A percentile compares a stretch with the other conserved stretches of the same genome.
Conservation (phyloP, 2,113 vertebrate genomes). For the Hippoglossus stenolepis region DNA sequence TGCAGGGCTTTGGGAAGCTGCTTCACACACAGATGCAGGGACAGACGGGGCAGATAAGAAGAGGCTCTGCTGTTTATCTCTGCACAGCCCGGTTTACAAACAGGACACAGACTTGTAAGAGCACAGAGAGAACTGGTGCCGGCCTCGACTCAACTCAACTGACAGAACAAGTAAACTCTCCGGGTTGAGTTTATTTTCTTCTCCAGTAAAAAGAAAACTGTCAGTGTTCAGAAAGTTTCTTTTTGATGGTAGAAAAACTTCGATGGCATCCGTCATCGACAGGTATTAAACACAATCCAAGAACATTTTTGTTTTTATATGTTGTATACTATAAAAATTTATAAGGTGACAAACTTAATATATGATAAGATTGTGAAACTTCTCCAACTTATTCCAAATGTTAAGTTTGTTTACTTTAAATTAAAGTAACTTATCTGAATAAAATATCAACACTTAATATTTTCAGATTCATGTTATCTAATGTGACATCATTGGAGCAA, state of each 20-base stretch:
- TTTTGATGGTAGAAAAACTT: neutral
- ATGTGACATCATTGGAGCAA: too few relatives aligned
- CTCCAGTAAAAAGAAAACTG: neutral
- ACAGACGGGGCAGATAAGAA: slow-evolving; percentile 34
- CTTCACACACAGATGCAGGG: slow-evolving; percentile 12
- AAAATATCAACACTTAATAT: too few relatives aligned
- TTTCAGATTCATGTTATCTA: too few relatives aligned
- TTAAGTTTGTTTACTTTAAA: neutral
- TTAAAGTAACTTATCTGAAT: too few relatives aligned
- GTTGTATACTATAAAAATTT: too few relatives aligned
- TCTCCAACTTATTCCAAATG: neutral
- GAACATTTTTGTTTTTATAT: too few relatives aligned
- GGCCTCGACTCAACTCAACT: neutral
- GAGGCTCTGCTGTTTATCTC: slow-evolving; percentile 43
- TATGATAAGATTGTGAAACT: too few relatives aligned
- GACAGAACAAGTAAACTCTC: slow-evolving; percentile 13
- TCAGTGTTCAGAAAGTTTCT: neutral
- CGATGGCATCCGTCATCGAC: neutral
- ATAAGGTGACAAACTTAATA: too few relatives aligned
- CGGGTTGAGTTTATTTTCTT: neutral
- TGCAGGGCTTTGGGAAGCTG: slow-evolving; percentile 7
- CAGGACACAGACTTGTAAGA: slow-evolving; percentile 19
- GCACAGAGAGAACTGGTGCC: slow-evolving; percentile 4
- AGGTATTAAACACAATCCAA: too few relatives aligned
- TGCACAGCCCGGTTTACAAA: slow-evolving; percentile 46